phyloP scores from a whole-genome alignment of 2,797 vertebrate genomes.

The Falco cherrug region DNA sequence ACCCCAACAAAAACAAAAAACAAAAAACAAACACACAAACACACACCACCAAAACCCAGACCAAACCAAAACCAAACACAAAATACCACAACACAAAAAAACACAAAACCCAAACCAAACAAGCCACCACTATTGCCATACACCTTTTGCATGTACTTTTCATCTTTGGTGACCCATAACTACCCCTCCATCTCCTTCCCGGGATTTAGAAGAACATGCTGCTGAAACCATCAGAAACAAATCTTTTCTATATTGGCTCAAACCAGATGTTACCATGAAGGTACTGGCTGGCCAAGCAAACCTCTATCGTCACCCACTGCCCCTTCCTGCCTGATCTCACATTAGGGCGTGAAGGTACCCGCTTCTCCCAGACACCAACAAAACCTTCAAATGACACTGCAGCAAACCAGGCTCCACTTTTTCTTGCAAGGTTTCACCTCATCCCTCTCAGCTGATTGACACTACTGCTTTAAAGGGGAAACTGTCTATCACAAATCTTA shows the following conservation, averaged over 20 bases:
- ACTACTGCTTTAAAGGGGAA: neutral
- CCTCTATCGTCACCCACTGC: neutral
- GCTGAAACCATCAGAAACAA: neutral
- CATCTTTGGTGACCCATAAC: neutral
- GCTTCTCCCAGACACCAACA: neutral
- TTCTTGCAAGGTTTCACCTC: neutral
- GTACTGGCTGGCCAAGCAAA: neutral
- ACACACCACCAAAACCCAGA: too few relatives aligned
- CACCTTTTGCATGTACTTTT: neutral
- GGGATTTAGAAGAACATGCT: neutral
- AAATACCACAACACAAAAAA: too few relatives aligned
- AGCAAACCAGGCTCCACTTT: neutral
- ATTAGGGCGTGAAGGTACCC: neutral
- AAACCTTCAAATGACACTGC: neutral
- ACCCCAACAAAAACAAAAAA: too few relatives aligned
- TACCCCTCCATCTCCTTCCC: neutral
- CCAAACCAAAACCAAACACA: too few relatives aligned
- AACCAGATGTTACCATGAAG: neutral
- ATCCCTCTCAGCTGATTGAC: neutral
- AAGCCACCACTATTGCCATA: neutral
- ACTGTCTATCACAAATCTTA: neutral
- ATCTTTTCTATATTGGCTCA: neutral
- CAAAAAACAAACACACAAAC: neutral
- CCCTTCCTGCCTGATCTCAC: neutral
- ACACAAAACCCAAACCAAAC: too few relatives aligned